Percentiles rank a stretch among this genome's conserved stretches.
Evolutionary conservation across 2,888 invertebrate species (phyloP).

Genomic region (Iphiclides podalirius): DNA sequence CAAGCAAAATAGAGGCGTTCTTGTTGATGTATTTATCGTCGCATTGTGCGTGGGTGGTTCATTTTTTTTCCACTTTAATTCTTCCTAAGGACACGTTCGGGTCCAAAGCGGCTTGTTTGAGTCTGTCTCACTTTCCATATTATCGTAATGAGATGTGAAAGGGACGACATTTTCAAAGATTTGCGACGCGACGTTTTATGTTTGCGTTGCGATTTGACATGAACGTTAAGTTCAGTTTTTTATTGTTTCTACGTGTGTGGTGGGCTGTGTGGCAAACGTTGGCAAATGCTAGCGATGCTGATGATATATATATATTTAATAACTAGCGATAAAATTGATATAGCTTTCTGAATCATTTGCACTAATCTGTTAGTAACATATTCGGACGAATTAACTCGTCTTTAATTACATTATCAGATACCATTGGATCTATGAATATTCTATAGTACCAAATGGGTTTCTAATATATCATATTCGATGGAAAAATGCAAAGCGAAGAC

Average conservation of each 20-base stretch:
- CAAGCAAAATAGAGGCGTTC: constrained; percentile 40
- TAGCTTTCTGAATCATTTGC: no score
- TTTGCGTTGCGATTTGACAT: not conserved
- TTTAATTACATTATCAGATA: no score
- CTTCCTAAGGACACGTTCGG: constrained; percentile 17
- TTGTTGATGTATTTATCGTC: constrained; percentile 38
- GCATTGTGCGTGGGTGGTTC: constrained; percentile 40
- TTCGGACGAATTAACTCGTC: no score
- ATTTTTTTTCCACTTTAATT: constrained; percentile 31
- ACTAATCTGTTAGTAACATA: no score
- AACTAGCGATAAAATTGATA: no score
- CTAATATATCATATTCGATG: no score
- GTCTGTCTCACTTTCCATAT: constrained; percentile 16
- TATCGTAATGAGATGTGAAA: constrained; percentile 5
- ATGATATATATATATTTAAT: no score
- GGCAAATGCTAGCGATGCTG: no score
- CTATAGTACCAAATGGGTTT: no score
- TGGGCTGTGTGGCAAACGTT: no score
- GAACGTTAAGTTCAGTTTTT: not conserved
- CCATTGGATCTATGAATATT: no score
- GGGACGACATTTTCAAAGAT: not conserved
- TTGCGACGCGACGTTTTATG: constrained; percentile 2
- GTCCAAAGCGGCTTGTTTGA: constrained; percentile 21
- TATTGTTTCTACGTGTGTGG: not conserved
- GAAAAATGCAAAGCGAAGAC: no score